A percentile compares a stretch with the other conserved stretches of the same genome.
phyloP scores from a whole-genome alignment of 2,113 vertebrate genomes.

The Geococcyx californianus region DNA sequence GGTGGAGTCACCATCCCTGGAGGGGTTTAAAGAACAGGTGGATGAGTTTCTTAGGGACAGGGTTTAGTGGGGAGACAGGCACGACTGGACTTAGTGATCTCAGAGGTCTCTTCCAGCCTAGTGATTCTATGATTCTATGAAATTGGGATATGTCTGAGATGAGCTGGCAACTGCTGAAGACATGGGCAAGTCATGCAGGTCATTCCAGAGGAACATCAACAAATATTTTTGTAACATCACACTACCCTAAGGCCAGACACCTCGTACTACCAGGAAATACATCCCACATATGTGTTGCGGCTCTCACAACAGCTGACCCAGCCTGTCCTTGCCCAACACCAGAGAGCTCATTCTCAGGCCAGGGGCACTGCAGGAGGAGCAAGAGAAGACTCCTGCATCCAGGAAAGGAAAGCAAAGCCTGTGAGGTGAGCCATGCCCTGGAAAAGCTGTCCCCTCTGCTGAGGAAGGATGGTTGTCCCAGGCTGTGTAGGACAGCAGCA shows the following conservation, averaged over 20 bases:
- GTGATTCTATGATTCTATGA: background rate
- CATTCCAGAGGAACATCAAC: background rate
- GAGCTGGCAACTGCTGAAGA: background rate
- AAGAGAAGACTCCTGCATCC: background rate
- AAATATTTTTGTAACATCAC: background rate
- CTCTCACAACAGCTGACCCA: background rate
- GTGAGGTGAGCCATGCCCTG: accelerated
- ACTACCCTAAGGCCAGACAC: background rate
- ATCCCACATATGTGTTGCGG: background rate
- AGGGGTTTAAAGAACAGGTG: too few species aligned
- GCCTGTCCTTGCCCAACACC: background rate
- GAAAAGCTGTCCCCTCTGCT: background rate
- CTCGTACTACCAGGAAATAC: slow-evolving; percentile 1
- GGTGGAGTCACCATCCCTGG: too few species aligned
- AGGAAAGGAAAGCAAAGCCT: background rate
- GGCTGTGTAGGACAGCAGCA: accelerated
- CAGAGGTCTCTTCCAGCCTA: too few species aligned
- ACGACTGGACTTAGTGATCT: too few species aligned
- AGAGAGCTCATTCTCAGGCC: background rate
- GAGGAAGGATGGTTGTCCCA: background rate
- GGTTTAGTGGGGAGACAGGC: too few species aligned
- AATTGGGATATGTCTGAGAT: background rate
- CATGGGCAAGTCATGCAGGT: background rate
- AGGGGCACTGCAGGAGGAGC: background rate
- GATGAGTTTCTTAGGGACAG: too few species aligned